Evolutionary conservation across 1,140 invertebrate species (phyloP), one percentile per base, ranked within the genome.

Genomic region (Platyura marginata): DNA sequence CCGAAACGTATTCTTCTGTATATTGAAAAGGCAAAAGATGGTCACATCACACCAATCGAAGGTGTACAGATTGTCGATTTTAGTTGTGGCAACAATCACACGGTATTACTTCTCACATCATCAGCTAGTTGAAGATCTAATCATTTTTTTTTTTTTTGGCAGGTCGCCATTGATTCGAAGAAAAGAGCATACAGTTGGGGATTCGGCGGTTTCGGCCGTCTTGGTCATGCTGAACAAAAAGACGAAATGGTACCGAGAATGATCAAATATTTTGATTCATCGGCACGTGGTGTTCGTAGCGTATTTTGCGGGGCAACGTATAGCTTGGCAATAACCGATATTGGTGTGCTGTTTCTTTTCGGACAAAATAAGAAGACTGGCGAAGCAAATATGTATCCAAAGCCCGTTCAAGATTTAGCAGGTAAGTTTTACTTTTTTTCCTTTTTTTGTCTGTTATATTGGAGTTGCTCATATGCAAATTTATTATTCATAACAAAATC

Each of bases 371-470:
- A 92, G 58, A 75, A 85, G 21, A 83, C 84, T 2, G 90, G 90
- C 0, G 89, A 94, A 57, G 90, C 89, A 1, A 90, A 89, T 49
- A 94, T 95, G 90, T 95, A 95, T 59, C 90, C 90, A 0, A 94
- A 95, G 61, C 85, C 88, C 4, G 79, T 95, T 2, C 85, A 87
- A 51, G 90, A 95, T 66, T 63, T 95, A 2, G 75, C 77, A 48
- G 88, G 68, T 65, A 48, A 50, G 51, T 49, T 10, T 13, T 16
- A 11, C n/a, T 37, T 3, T 46, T 38, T 8, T n/a, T 22, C 25
- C 18, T 18, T 40, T 33, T 3, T 6, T 41, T 21, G 3, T 37
- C 37, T 25, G 20, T 16, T 18, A 13, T 22, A 37, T n/a, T 18
- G 15, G 23, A 3, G n/a, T n/a, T n/a, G n/a, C n/a, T n/a, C n/a